phyloP scores from a whole-genome alignment of 2,797 vertebrate genomes.

The Rhinoraja longicauda region DNA sequence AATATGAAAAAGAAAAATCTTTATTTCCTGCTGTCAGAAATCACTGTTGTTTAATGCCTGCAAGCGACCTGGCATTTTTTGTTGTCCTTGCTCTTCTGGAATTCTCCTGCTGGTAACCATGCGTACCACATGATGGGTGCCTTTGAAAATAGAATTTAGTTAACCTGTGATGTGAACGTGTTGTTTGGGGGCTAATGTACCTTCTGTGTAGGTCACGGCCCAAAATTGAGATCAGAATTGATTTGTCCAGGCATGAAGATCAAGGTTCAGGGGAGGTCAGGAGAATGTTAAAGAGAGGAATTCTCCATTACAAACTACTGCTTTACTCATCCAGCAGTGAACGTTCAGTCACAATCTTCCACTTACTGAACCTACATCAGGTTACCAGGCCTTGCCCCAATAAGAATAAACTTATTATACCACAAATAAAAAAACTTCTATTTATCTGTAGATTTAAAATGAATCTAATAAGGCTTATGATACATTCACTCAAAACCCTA shows the following conservation, averaged over 20 bases:
- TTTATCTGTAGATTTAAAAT: constrained; percentile 93
- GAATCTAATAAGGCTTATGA: constrained; percentile 88
- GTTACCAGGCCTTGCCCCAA: constrained; percentile 77
- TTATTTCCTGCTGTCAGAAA: no score
- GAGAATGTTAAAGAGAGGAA: background rate
- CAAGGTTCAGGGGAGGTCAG: background rate
- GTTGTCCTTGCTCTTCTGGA: background rate
- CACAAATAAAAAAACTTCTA: constrained; percentile 82
- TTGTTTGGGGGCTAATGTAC: background rate
- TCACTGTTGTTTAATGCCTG: background rate
- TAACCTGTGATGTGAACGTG: background rate
- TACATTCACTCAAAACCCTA: constrained; percentile 78
- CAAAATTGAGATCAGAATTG: background rate
- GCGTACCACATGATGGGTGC: background rate
- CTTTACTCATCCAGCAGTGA: constrained; percentile 56
- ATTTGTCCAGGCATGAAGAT: background rate
- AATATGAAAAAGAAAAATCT: no score
- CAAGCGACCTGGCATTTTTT: background rate
- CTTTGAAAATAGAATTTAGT: constrained; percentile 18
- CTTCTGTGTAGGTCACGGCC: background rate
- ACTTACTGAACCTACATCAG: constrained; percentile 77
- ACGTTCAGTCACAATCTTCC: constrained; percentile 80
- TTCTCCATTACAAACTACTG: constrained; percentile 48
- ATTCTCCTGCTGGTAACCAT: background rate
- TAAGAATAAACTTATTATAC: constrained; percentile 83